Percentiles rank a stretch among this genome's conserved stretches.
Evolutionary conservation across 2,888 invertebrate species (phyloP).

Genomic region (Mantis religiosa): DNA sequence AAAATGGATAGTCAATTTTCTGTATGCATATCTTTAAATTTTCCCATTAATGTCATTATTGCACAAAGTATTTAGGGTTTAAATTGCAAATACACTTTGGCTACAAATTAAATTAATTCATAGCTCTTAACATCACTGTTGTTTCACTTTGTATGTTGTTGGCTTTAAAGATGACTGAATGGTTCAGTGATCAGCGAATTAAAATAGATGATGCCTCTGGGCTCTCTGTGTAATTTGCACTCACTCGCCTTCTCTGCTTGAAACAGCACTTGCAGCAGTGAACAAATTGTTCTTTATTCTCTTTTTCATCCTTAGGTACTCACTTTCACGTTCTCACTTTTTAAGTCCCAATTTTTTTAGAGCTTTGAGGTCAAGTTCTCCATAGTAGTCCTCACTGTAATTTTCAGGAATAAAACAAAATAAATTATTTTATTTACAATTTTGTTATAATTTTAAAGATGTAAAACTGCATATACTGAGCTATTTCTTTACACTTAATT

Average conservation of each 20-base stretch:
- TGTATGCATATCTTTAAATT: neutral
- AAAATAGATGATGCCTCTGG: neutral
- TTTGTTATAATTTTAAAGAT: neutral
- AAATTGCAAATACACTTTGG: neutral
- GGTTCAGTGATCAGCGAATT: neutral
- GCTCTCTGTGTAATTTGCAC: neutral
- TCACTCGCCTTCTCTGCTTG: neutral
- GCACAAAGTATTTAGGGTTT: neutral
- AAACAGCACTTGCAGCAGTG: neutral
- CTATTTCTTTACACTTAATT: too few relatives aligned
- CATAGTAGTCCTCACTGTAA: slow-evolving; percentile 86
- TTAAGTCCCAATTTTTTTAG: slow-evolving; percentile 77
- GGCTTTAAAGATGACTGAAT: neutral
- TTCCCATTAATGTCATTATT: neutral
- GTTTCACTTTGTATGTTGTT: neutral
- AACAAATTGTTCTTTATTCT: neutral
- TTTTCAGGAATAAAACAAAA: slow-evolving; percentile 28
- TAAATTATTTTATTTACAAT: neutral
- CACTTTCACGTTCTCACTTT: slow-evolving; percentile 39
- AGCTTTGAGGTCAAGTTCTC: slow-evolving; percentile 83
- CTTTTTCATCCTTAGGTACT: neutral
- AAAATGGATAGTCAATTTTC: neutral
- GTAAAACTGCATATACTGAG: neutral
- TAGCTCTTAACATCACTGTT: neutral
- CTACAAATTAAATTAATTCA: neutral